A percentile compares a stretch with the other conserved stretches of the same genome.
Conservation (phyloP, 2,797 vertebrate species). For the Phoxinus dragarum region DNA sequence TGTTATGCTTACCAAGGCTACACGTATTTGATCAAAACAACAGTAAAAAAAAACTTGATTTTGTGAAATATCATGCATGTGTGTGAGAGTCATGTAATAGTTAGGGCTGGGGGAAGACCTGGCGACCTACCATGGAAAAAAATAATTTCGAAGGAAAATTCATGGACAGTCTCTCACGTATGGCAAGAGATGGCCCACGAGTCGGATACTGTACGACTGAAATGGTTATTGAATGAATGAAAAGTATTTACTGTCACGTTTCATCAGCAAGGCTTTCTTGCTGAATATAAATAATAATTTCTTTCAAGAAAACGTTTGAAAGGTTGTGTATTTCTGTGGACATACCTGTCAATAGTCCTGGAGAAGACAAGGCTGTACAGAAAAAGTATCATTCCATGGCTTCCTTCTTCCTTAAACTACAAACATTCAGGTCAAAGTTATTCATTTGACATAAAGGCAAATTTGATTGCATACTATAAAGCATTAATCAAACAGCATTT, state of each 20-base stretch:
- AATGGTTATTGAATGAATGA: background rate
- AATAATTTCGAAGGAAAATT: background rate
- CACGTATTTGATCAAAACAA: background rate
- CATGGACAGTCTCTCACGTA: background rate
- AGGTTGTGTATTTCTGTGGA: background rate
- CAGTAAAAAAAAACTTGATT: background rate
- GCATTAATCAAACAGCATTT: background rate
- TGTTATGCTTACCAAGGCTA: background rate
- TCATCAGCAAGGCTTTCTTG: background rate
- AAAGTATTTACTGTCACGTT: background rate
- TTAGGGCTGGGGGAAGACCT: too few species aligned
- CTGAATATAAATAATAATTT: background rate
- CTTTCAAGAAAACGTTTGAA: background rate
- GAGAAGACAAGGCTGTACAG: constrained; percentile 90
- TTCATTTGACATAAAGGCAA: background rate
- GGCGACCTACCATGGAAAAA: too few species aligned
- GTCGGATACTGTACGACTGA: background rate
- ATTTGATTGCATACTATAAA: background rate
- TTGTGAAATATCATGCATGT: background rate
- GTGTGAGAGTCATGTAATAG: too few species aligned
- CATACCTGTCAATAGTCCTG: constrained; percentile 84
- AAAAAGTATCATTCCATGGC: constrained; percentile 87
- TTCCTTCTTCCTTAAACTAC: constrained; percentile 83
- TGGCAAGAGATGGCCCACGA: background rate
- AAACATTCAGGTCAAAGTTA: constrained; percentile 18